Evolutionary conservation across 2,113 vertebrate genomes (phyloP), one percentile per base, ranked within the genome.

Genomic region (Myrmecophaga tridactyla): DNA sequence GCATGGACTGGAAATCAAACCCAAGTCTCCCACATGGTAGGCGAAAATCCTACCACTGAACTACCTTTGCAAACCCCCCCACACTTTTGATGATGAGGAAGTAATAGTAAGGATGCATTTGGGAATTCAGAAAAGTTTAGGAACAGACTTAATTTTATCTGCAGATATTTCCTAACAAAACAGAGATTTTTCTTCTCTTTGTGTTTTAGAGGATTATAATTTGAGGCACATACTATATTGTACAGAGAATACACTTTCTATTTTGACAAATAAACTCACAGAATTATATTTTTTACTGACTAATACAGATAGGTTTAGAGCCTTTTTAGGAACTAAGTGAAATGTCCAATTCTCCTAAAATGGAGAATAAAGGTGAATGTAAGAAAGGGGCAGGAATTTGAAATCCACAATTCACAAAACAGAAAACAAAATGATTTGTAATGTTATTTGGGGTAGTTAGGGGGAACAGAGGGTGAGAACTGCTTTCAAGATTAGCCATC

Each of bases 401-500:
- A 85, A 94, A 65, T 76, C 25, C 7, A 70, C 27, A 75, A 7
- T 86, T 94, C n/a, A 36, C 25, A 34, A 93, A 78, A 51, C 5
- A 53, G 53, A 91, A n/a, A n/a, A n/a, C n/a, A n/a, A n/a, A n/a
- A 83, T 12, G 1, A 62, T 56, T 7, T 63, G 58, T 91, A 73
- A 60, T 20, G 9, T 93, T 17, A 43, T 75, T 75, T 46, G 14
- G 41, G 72, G 62, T 39, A 2, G 18, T 41, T 41, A 75, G 1
- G 6, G 43, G 0, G 3, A 65, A 25, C n/a, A 7, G 12, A 60
- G 13, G n/a, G 11, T 1, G 3, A 62, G 29, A 88, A 18, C 3
- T 83, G 41, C 58, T 67, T 88, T 92, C 7, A 69, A 89, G 82
- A 83, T 12, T 12, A n/a, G 18, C 76, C 9, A 6, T 41, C 48